Evolutionary conservation across 2,113 vertebrate species (phyloP), one percentile per base, ranked within the genome.

Genomic region (Elaphurus davidianus): DNA sequence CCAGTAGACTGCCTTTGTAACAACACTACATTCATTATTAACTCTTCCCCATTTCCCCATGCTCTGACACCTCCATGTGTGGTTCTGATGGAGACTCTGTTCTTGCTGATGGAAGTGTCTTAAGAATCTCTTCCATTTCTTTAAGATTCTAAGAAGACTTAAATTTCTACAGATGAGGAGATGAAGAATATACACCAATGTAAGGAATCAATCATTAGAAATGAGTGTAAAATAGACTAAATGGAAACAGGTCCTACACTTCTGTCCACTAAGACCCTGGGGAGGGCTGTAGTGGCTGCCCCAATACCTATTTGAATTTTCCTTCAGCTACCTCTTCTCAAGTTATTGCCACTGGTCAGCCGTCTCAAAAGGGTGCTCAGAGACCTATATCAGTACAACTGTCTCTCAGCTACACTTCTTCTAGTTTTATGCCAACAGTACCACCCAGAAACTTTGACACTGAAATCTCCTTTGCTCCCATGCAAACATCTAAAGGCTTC

Each of bases 141-240:
- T 92, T 81, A 88, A 96, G 91, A 15, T 28, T 76, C 88, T 79
- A n/a, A 96, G 33, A 57, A 92, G 40, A 87, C 45, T 76, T 78
- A 36, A 43, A 74, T 87, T 90, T 95, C 57, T 88, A 83, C 23
- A 82, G 67, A 82, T 78, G 16, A 96, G 11, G 50, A 85, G 19
- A 67, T 60, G 21, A 83, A 74, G 30, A 91, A 74, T 71, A 92
- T 28, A 81, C 54, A 19, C 40, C 57, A 90, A n/a, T 3, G 54
- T 95, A 81, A 91, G 64, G n/a, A 92, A 62, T 28, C 84, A 76
- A 50, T 82, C 57, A 79, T 52, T 54, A 97, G 92, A 89, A 97
- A 64, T 60, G 10, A 87, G 52, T 62, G 59, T 74, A 62, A 92
- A 95, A 84, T 17, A 79, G 78, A 62, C 19, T 23, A 21, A 6